Percentiles rank a stretch among this genome's conserved stretches.
These are phyloP conservation scores for Heliconius erato DNA, from an alignment of 2,888 invertebrate genomes.

Conservation along the genomic window DNA sequence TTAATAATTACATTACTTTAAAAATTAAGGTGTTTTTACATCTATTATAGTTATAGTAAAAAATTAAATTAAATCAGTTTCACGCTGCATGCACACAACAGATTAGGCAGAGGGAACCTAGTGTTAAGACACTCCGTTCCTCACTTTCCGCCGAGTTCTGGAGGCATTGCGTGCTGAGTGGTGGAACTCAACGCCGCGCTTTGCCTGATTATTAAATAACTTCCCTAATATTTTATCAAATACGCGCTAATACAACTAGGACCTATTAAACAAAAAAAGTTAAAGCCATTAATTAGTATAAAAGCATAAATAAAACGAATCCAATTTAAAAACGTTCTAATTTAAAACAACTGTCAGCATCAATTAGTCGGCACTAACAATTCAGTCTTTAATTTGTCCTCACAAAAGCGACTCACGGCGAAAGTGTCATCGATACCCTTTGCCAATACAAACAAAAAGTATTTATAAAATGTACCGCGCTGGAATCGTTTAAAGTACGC, in stretches of 20 bases:
- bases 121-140: too few relatives aligned
- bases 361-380: conserved; percentile 16
- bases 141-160: too few relatives aligned
- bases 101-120: too few relatives aligned
- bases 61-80: too few relatives aligned
- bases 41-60: too few relatives aligned
- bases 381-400: neutral
- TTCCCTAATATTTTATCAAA: too few relatives aligned
- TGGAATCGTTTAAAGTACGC: conserved; percentile 18
- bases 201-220: too few relatives aligned
- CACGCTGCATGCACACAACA: too few relatives aligned
- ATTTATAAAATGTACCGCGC: conserved; percentile 23
- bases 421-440: conserved; percentile 21
- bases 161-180: too few relatives aligned
- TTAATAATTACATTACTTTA: too few relatives aligned
- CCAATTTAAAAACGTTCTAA: neutral
- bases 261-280: neutral
- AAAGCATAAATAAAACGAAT: neutral
- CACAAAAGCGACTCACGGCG: conserved; percentile 2
- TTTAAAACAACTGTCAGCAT: conserved; percentile 5
- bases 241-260: neutral
- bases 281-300: neutral
- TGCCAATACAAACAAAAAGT: conserved; percentile 31
- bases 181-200: too few relatives aligned
- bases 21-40: too few relatives aligned